Conservation (phyloP, 1,140 invertebrate species). For the Drosophila bipectinata region DNA sequence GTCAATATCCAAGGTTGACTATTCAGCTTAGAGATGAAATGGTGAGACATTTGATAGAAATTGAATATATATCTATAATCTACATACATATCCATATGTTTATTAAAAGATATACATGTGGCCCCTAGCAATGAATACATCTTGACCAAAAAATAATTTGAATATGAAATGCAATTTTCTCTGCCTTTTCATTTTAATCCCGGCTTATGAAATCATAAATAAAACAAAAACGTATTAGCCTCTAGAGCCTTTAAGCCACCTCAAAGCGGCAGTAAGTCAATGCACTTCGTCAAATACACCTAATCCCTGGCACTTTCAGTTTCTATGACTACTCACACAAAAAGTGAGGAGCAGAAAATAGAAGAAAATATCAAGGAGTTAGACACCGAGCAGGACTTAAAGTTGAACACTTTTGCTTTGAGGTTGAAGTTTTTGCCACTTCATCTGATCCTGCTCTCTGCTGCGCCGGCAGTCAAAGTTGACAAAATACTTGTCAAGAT, state of each 20-base stretch:
- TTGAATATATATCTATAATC: no score
- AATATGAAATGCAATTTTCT: not conserved
- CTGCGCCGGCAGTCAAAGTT: conserved; percentile 55
- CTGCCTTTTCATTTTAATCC: not conserved
- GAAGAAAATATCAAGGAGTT: conserved; percentile 14
- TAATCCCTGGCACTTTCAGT: conserved; percentile 54
- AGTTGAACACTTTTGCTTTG: conserved; percentile 52
- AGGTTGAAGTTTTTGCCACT: conserved; percentile 41
- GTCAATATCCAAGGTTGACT: conserved; percentile 5
- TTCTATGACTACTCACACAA: conserved; percentile 47
- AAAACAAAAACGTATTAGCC: not conserved
- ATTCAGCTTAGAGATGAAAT: conserved; percentile 22
- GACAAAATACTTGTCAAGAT: conserved; percentile 78
- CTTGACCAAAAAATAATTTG: not conserved
- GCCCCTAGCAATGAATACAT: no score
- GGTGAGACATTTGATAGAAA: not conserved
- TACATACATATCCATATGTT: no score
- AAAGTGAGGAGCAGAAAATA: conserved; percentile 7
- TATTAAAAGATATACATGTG: no score
- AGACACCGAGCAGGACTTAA: conserved; percentile 38
- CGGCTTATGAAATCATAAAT: not conserved
- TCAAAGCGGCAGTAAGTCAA: conserved; percentile 13
- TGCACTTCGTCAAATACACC: conserved; percentile 31
- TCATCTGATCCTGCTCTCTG: conserved; percentile 28
- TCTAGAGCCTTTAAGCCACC: not conserved